Percentiles rank a stretch among this genome's conserved stretches.
Evolutionary conservation across 2,888 invertebrate species (phyloP).

Genomic region (Acrobasis repandana): DNA sequence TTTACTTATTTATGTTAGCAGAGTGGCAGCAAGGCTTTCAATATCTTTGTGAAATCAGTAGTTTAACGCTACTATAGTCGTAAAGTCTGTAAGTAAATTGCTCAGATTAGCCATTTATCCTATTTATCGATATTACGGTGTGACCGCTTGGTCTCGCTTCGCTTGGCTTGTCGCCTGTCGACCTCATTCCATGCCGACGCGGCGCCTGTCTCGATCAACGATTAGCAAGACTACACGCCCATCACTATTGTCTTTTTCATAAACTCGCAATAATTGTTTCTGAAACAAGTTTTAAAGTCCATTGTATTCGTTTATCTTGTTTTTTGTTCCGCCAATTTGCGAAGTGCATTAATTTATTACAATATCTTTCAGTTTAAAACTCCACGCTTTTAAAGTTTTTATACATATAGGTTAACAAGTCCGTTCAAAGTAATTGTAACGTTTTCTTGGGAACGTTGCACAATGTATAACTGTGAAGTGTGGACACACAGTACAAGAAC

Average conservation of each 20-base stretch:
- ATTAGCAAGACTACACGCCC: constrained; percentile 57
- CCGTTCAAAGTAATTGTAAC: background rate
- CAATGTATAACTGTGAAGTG: background rate
- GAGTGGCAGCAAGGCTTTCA: background rate
- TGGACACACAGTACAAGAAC: constrained; percentile 10
- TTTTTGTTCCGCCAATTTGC: constrained; percentile 17
- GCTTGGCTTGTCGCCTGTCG: constrained; percentile 55
- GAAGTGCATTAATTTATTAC: constrained; percentile 9
- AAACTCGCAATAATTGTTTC: constrained; percentile 44
- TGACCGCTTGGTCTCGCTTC: constrained; percentile 48
- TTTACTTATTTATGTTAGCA: constrained; percentile 9
- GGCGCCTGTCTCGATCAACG: constrained; percentile 64
- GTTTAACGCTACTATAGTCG: constrained; percentile 11
- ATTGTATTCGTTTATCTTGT: constrained; percentile 5
- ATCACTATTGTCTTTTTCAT: constrained; percentile 69
- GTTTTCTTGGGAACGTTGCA: constrained; percentile 1
- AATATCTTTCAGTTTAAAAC: background rate
- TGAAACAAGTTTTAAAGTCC: constrained; percentile 26
- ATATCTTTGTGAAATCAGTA: constrained; percentile 18
- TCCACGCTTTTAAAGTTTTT: background rate
- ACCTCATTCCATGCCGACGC: constrained; percentile 58
- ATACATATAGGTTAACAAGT: background rate
- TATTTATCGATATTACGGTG: constrained; percentile 58
- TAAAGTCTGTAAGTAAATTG: constrained; percentile 38
- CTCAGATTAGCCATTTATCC: constrained; percentile 45